Evolutionary conservation across 2,888 invertebrate genomes (phyloP), one percentile per base, ranked within the genome.

Genomic region (Ischnus inquisitorius): DNA sequence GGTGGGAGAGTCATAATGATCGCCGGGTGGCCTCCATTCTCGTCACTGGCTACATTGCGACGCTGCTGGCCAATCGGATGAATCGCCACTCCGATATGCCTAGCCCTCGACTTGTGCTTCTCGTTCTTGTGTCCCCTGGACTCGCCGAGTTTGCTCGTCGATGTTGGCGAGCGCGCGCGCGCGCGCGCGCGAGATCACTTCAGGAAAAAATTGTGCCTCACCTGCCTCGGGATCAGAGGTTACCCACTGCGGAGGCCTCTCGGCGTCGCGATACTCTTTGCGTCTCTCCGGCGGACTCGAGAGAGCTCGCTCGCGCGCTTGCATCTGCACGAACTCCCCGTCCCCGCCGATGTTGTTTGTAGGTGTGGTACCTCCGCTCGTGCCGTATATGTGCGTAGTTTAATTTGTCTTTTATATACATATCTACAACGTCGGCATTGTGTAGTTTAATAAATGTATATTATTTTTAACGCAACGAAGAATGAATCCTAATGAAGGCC

Each of bases 11-110:
- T 88, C 87, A 87, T 87, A 86, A 88, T 89, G 89, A 87, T 89
- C 88, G 41, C 89, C 89, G 87, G 86, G 89, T 90, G 90, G 90
- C 90, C 90, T 90, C 90, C 90, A 90, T 90, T 90, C 90, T 90
- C 90, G 89, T 89, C 90, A 90, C 90, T 90, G 90, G 90, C 89
- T 90, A 86, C 85, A 88, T 87, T 84, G 89, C 88, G 88, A 90
- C 88, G 86, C 87, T 86, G 85, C 84, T 87, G 87, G 88, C 90
- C 90, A 90, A 90, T 90, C 89, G 90, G 90, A 34, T 83, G 89
- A 87, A 87, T 88, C 86, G 28, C 69, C 78, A 14, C 41, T 25
- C 41, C 48, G 71, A 51, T 64, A 48, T 62, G 28, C 48, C 81
- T 77, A 85, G 87, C 87, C 87, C 85, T 84, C 82, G 84, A 86